These are phyloP conservation scores for Nomada lathburiana DNA, from an alignment of 2,888 invertebrate genomes.

Conservation along the genomic window DNA sequence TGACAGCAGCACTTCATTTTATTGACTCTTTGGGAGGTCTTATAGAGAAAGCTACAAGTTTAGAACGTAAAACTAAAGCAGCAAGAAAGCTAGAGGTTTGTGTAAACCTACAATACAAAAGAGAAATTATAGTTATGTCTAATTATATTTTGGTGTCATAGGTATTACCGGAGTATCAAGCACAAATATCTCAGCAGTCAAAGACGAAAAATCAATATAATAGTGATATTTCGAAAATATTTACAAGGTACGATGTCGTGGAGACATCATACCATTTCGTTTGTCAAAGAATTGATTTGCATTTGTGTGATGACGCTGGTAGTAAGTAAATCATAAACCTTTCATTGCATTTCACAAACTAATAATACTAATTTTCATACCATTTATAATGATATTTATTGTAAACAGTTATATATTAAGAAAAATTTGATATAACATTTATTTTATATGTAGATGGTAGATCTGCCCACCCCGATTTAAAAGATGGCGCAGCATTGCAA, in stretches of 20 bases:
- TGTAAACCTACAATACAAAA: constrained; percentile 15
- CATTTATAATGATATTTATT: not conserved
- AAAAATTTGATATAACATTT: not conserved
- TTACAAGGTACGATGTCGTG: constrained; percentile 95
- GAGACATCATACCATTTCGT: constrained; percentile 99
- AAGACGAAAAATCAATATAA: constrained; percentile 82
- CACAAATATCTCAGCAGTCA: constrained; percentile 88
- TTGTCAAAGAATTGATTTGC: constrained; percentile 96
- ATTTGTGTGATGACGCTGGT: constrained; percentile 97
- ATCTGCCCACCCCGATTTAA: constrained; percentile 92
- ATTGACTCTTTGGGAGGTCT: constrained; percentile 93
- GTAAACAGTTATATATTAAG: no score
- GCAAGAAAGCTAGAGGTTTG: constrained; percentile 92
- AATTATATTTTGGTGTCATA: constrained; percentile 68
- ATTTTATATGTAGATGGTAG: constrained; percentile 88
- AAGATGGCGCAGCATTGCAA: constrained; percentile 97
- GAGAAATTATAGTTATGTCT: not conserved
- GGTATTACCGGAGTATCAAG: constrained; percentile 91
- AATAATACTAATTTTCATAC: not conserved
- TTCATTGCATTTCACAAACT: constrained; percentile 7
- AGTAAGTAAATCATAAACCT: constrained; percentile 85
- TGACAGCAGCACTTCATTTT: constrained; percentile 96
- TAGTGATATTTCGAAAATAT: constrained; percentile 87
- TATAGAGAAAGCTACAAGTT: constrained; percentile 92
- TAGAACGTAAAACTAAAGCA: constrained; percentile 93